phyloP scores from a whole-genome alignment of 1,140 invertebrate species.

The Brachionus manjavacas region DNA sequence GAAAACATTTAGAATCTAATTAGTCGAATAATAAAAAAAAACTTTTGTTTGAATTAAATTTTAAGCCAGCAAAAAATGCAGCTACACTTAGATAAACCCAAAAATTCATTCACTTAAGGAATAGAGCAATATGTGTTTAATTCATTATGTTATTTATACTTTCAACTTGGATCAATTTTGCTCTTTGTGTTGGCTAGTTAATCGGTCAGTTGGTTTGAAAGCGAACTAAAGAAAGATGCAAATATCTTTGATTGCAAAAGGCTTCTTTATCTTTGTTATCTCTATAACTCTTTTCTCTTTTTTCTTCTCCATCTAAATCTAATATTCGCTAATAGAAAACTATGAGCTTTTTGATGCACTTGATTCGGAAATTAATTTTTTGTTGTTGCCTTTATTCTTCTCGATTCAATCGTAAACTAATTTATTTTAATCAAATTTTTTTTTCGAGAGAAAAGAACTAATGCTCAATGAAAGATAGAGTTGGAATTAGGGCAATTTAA shows the following conservation, averaged over 20 bases:
- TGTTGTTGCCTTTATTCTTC: neutral
- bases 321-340: neutral
- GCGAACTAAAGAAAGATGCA: neutral
- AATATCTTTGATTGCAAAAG: neutral
- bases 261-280: neutral
- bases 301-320: neutral
- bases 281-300: neutral
- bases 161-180: constrained; percentile 7
- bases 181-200: neutral
- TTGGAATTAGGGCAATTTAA: neutral
- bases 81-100: neutral
- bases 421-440: neutral
- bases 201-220: constrained; percentile 33
- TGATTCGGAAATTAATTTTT: constrained; percentile 33
- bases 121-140: neutral
- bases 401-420: neutral
- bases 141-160: neutral
- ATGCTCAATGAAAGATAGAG: neutral
- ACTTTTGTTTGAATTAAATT: neutral
- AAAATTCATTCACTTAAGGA: neutral
- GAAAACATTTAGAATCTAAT: neutral
- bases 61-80: too few species aligned
- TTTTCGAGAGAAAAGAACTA: neutral
- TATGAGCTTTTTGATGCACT: neutral
- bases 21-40: neutral